Evolutionary conservation across 2,888 invertebrate genomes (phyloP).

Genomic region (Drosophila gaucha): DNA sequence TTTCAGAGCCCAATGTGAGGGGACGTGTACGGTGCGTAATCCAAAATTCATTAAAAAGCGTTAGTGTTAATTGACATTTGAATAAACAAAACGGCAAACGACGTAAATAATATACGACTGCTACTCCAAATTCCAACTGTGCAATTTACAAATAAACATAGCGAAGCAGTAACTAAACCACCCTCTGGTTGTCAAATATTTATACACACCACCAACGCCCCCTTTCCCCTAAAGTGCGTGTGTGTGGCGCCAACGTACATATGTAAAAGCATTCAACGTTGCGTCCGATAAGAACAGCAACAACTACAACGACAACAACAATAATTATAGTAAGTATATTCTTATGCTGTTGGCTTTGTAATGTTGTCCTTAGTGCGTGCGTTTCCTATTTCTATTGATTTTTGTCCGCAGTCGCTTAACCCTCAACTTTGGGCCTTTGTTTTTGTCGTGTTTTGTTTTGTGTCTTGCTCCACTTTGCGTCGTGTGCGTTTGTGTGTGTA

Average conservation of each 20-base stretch:
- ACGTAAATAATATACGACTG: constrained; percentile 11
- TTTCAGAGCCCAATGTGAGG: constrained; percentile 22
- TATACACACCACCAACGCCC: constrained; percentile 45
- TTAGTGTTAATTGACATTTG: constrained; percentile 30
- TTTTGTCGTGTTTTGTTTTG: constrained; percentile 53
- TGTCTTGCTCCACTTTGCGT: constrained; percentile 53
- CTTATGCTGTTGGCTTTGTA: constrained; percentile 47
- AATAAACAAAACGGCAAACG: constrained; percentile 46
- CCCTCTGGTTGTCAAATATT: constrained; percentile 58
- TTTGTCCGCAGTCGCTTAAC: constrained; percentile 37
- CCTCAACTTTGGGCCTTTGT: constrained; percentile 54
- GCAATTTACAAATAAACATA: constrained; percentile 6
- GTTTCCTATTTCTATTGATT: constrained; percentile 56
- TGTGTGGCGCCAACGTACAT: constrained; percentile 66
- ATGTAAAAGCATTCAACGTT: constrained; percentile 55
- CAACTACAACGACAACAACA: constrained; percentile 35
- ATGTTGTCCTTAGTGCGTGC: constrained; percentile 38
- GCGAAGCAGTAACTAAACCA: constrained; percentile 15
- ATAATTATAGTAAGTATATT: constrained; percentile 60
- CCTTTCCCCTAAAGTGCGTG: constrained; percentile 23
- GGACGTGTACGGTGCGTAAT: constrained; percentile 2
- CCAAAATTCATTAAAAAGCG: constrained; percentile 23
- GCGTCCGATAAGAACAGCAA: constrained; percentile 39
- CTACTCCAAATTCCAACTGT: constrained; percentile 35
- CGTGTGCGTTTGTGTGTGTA: constrained; percentile 11